Evolutionary conservation across 2,888 invertebrate genomes (phyloP).

Genomic region (Mechanitis mazaeus): DNA sequence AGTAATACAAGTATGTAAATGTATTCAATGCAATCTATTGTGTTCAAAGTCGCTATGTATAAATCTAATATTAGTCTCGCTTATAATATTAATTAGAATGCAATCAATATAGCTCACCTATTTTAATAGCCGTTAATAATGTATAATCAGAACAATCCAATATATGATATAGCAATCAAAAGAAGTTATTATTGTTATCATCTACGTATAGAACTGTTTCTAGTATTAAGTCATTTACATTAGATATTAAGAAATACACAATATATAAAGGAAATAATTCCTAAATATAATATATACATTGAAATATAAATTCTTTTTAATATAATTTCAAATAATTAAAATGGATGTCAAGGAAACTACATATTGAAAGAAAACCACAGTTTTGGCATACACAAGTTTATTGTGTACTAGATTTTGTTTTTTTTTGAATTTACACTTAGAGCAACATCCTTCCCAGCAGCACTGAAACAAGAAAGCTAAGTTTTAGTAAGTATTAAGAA

Average conservation of each 20-base stretch:
- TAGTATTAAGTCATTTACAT: too few species aligned
- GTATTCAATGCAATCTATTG: too few species aligned
- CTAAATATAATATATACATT: too few species aligned
- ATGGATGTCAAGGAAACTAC: neutral
- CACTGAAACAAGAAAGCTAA: constrained; percentile 60
- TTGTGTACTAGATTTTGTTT: constrained; percentile 63
- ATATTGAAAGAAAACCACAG: constrained; percentile 32
- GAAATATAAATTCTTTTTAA: too few species aligned
- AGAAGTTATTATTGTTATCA: neutral
- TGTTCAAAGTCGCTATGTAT: too few species aligned
- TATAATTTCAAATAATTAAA: neutral
- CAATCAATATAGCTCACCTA: constrained; percentile 34
- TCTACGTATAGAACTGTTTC: too few species aligned
- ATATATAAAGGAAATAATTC: too few species aligned
- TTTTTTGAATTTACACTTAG: constrained; percentile 62
- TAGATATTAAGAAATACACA: too few species aligned
- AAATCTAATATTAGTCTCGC: constrained; percentile 28
- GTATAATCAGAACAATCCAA: constrained; percentile 60
- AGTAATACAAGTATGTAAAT: too few species aligned
- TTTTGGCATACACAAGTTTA: constrained; percentile 58
- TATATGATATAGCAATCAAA: constrained; percentile 54
- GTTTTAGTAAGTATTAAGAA: constrained; percentile 12
- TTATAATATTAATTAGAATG: constrained; percentile 29
- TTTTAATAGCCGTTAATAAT: constrained; percentile 38
- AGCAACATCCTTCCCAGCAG: constrained; percentile 62